These are phyloP conservation scores for Anolis apletophallus DNA, from an alignment of 2,797 vertebrate species.

Conservation along the genomic window DNA sequence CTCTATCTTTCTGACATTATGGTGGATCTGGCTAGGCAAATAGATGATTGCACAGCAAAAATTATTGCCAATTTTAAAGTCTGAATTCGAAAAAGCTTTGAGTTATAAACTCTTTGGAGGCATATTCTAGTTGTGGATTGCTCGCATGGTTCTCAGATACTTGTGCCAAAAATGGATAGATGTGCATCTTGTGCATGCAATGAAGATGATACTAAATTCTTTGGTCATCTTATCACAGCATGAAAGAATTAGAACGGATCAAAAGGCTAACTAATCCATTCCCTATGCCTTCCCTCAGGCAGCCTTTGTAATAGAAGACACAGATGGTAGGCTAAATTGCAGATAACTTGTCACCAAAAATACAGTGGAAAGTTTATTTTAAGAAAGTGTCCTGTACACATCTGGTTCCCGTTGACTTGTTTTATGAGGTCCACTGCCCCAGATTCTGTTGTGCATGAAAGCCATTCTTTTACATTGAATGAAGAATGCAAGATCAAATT, in stretches of 20 bases:
- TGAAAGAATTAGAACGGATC: neutral
- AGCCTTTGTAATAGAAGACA: neutral
- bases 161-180: neutral
- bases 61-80: neutral
- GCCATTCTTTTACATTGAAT: slow-evolving; percentile 30
- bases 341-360: neutral
- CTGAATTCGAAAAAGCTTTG: neutral
- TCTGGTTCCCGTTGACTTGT: neutral
- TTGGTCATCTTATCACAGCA: neutral
- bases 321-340: neutral
- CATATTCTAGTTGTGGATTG: neutral
- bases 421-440: neutral
- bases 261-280: neutral
- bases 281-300: neutral
- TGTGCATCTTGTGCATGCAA: neutral
- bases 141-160: neutral
- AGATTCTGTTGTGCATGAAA: slow-evolving; percentile 34
- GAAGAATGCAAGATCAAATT: neutral
- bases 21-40: neutral
- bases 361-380: slow-evolving; percentile 1
- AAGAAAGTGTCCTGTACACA: neutral
- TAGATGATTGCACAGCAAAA: neutral
- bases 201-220: neutral
- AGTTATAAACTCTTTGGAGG: neutral
- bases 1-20: neutral